These are phyloP conservation scores for Chaunax sp. DNA, from an alignment of 2,797 vertebrate genomes.

Conservation along the genomic window DNA sequence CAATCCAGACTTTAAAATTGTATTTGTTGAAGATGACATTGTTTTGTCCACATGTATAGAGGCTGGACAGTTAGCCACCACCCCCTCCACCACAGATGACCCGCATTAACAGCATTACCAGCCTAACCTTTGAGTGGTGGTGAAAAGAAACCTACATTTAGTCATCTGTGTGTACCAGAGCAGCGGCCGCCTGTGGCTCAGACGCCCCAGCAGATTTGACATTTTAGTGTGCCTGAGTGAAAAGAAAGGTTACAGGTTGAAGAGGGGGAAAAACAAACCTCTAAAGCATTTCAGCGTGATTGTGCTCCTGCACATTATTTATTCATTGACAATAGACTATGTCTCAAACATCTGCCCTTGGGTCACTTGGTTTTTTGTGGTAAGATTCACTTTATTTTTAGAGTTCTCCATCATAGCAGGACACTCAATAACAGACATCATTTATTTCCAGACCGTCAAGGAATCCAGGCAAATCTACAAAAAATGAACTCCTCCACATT, in stretches of 20 bases:
- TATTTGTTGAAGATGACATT: neutral
- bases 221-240: slow-evolving; percentile 70
- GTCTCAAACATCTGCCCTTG: slow-evolving; percentile 50
- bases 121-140: slow-evolving; percentile 57
- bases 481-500: neutral
- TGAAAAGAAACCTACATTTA: slow-evolving; percentile 54
- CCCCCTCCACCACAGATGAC: neutral
- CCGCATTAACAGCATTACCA: slow-evolving; percentile 22
- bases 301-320: slow-evolving; percentile 70
- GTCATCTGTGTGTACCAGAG: slow-evolving; percentile 59
- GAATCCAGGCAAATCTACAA: neutral
- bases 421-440: slow-evolving; percentile 1
- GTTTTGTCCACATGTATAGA: neutral
- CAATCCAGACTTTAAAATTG: neutral
- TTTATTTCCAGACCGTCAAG: neutral
- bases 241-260: slow-evolving; percentile 77
- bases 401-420: slow-evolving; percentile 2
- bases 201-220: slow-evolving; percentile 66
- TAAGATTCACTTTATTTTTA: slow-evolving; percentile 36
- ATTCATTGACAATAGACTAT: slow-evolving; percentile 64
- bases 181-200: slow-evolving; percentile 53
- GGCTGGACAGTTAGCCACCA: neutral
- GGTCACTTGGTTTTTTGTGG: slow-evolving; percentile 32
- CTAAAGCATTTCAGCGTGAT: slow-evolving; percentile 58
- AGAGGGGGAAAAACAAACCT: slow-evolving; percentile 35